These are phyloP conservation scores for Hapalemur alaotrensis DNA, from an alignment of 2,797 vertebrate species.

Conservation along the genomic window DNA sequence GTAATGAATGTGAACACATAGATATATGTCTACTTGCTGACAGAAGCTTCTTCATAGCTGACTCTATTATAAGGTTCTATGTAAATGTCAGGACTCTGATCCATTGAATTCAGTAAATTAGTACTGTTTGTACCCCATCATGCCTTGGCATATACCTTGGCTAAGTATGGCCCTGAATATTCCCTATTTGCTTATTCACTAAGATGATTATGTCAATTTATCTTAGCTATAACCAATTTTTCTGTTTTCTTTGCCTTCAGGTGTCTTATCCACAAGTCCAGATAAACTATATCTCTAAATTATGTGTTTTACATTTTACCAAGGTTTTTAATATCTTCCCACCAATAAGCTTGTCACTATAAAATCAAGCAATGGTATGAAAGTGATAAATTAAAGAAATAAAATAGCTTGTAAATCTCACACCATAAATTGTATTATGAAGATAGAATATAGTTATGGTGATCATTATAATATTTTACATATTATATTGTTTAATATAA, in stretches of 20 bases:
- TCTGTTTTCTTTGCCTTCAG: not conserved
- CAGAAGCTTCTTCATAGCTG: conserved; percentile 50
- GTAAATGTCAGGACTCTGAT: conserved; percentile 68
- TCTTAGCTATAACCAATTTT: not conserved
- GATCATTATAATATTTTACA: not conserved
- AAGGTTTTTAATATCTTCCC: not conserved
- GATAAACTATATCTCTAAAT: conserved; percentile 8
- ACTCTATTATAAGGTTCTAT: conserved; percentile 50
- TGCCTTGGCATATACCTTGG: not conserved
- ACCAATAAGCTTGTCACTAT: not conserved
- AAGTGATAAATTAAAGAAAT: not conserved
- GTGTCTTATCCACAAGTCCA: not conserved
- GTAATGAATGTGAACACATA: not conserved
- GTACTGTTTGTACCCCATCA: conserved; percentile 7
- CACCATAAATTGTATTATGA: not conserved
- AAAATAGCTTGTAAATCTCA: not conserved
- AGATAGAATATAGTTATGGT: not conserved
- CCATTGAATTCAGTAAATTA: conserved; percentile 50
- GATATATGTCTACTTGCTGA: not conserved
- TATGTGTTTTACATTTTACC: not conserved
- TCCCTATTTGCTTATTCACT: conserved; percentile 30
- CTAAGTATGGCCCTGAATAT: conserved; percentile 44
- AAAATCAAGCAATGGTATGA: conserved; percentile 32
- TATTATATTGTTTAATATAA: too few relatives aligned
- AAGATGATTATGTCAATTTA: conserved; percentile 21